Percentiles rank a stretch among this genome's conserved stretches.
These are phyloP conservation scores for Hemitrygon akajei DNA, from an alignment of 2,797 vertebrate species.

Conservation along the genomic window DNA sequence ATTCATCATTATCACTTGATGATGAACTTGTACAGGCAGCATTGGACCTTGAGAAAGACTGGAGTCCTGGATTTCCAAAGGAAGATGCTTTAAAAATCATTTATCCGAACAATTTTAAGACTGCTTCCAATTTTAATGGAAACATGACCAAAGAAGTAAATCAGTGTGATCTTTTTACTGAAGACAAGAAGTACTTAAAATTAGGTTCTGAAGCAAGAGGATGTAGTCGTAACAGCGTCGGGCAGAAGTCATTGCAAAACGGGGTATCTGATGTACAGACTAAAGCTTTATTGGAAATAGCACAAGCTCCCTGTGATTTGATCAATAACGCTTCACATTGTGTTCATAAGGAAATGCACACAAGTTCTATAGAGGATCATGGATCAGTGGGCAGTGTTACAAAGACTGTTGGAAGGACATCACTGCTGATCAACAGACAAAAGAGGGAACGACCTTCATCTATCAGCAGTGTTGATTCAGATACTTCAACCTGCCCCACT, in stretches of 20 bases:
- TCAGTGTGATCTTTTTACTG: background rate
- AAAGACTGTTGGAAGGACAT: background rate
- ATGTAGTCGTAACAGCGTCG: background rate
- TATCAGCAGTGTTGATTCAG: conserved; percentile 41
- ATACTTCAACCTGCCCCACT: conserved; percentile 1
- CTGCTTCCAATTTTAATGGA: background rate
- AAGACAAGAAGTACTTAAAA: background rate
- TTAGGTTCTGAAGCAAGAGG: background rate
- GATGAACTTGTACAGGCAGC: conserved; percentile 18
- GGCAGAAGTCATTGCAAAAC: background rate
- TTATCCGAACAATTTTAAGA: background rate
- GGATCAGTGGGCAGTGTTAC: background rate
- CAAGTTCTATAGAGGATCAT: background rate
- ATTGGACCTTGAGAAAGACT: background rate
- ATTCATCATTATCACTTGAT: background rate
- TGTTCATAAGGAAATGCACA: background rate
- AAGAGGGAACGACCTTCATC: conserved; percentile 43
- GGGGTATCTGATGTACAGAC: background rate
- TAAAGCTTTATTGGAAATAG: background rate
- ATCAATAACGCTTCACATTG: background rate
- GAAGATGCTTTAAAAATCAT: conserved; percentile 10
- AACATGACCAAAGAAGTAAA: background rate
- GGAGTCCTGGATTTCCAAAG: background rate
- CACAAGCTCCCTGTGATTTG: background rate
- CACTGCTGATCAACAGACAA: conserved; percentile 36